Evolutionary conservation across 2,888 invertebrate genomes (phyloP).

Genomic region (Drosophila tripunctata): DNA sequence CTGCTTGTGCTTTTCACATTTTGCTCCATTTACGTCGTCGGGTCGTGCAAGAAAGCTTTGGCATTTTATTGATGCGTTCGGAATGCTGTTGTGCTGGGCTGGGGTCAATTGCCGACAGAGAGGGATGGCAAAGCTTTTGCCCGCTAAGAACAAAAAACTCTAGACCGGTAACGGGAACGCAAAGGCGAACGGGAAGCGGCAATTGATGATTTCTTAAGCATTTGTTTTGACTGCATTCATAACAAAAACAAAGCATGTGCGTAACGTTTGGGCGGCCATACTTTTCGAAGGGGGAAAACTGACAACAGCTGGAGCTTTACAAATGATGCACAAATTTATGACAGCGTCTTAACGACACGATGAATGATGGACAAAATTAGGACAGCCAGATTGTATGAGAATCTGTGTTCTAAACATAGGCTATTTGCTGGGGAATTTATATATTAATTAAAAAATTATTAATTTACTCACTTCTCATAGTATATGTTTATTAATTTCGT

Average conservation of each 20-base stretch:
- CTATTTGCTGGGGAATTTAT: background rate
- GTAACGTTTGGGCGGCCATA: background rate
- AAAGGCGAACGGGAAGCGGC: conserved; percentile 57
- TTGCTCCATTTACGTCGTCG: conserved; percentile 49
- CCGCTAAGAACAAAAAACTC: conserved; percentile 22
- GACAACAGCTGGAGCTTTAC: conserved; percentile 55
- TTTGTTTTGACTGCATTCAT: conserved; percentile 56
- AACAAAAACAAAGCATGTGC: conserved; percentile 46
- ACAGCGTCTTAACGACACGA: conserved; percentile 56
- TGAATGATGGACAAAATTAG: conserved; percentile 68
- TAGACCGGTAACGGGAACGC: conserved; percentile 28
- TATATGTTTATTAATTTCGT: conserved; percentile 18
- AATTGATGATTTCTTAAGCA: conserved; percentile 47
- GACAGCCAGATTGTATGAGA: conserved; percentile 26
- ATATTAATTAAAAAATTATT: background rate
- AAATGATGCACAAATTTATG: conserved; percentile 62
- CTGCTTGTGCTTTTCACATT: conserved; percentile 51
- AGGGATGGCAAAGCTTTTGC: conserved; percentile 55
- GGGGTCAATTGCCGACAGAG: conserved; percentile 45
- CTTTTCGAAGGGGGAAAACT: conserved; percentile 7
- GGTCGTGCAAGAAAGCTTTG: conserved; percentile 69
- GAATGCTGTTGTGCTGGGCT: conserved; percentile 13
- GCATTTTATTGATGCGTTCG: conserved; percentile 63
- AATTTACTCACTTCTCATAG: conserved; percentile 38
- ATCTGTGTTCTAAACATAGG: conserved; percentile 2